Evolutionary conservation across 2,797 vertebrate genomes (phyloP).

Genomic region (Petrocephalus schoutedeni): DNA sequence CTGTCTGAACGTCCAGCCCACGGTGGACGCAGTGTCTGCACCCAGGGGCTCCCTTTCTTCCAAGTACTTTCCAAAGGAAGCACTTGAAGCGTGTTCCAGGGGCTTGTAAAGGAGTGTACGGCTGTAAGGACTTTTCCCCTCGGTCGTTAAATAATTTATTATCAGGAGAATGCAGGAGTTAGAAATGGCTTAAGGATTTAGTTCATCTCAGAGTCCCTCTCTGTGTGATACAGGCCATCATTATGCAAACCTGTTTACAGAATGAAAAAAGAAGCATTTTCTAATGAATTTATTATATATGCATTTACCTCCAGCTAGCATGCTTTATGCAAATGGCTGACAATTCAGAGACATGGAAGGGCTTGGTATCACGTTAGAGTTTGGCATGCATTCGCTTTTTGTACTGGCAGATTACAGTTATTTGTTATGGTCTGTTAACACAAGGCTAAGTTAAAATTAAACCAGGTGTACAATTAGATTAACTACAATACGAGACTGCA

Average conservation of each 20-base stretch:
- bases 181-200: conserved; percentile 63
- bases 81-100: conserved; percentile 34
- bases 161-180: conserved; percentile 59
- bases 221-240: conserved; percentile 57
- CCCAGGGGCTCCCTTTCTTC: not conserved
- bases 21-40: not conserved
- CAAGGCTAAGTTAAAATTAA: conserved; percentile 67
- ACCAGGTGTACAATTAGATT: conserved; percentile 73
- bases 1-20: not conserved
- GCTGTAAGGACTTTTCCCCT: conserved; percentile 38
- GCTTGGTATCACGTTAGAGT: conserved; percentile 44
- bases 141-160: conserved; percentile 54
- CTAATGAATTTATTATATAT: conserved; percentile 66
- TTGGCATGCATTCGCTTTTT: conserved; percentile 64
- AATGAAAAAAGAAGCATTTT: conserved; percentile 42
- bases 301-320: conserved; percentile 68
- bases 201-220: conserved; percentile 54
- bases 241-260: conserved; percentile 65
- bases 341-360: conserved; percentile 63
- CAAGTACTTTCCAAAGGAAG: conserved; percentile 11
- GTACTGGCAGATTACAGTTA: conserved; percentile 67
- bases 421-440: conserved; percentile 74
- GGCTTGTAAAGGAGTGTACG: conserved; percentile 51
- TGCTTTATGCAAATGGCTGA: conserved; percentile 69
- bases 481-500: conserved; percentile 63